These are phyloP conservation scores for Arctopsyche grandis DNA, from an alignment of 1,140 invertebrate species.

Conservation along the genomic window DNA sequence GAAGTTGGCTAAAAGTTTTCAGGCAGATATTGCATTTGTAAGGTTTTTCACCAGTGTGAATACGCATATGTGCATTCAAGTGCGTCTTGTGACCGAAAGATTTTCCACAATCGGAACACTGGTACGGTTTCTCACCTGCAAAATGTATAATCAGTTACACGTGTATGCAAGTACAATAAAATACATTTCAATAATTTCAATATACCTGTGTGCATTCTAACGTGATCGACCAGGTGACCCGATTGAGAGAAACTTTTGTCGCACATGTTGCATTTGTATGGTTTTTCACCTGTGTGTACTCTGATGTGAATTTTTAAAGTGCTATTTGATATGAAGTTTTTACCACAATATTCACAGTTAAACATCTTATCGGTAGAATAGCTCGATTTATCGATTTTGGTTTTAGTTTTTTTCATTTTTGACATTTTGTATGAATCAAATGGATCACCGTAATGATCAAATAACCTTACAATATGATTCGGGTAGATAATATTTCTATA, in stretches of 20 bases:
- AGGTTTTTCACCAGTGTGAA: slow-evolving; percentile 51
- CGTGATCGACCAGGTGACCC: slow-evolving; percentile 53
- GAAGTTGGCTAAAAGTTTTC: slow-evolving; percentile 52
- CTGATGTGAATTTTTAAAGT: slow-evolving; percentile 62
- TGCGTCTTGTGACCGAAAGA: slow-evolving; percentile 56
- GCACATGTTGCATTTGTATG: slow-evolving; percentile 77
- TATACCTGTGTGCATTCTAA: slow-evolving; percentile 59
- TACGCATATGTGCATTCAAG: slow-evolving; percentile 50
- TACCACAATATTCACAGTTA: slow-evolving; percentile 45
- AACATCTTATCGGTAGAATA: slow-evolving; percentile 36
- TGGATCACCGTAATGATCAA: too few relatives aligned
- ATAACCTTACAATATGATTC: too few relatives aligned
- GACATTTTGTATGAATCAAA: not conserved
- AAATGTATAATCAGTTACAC: slow-evolving; percentile 55
- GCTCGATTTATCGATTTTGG: not conserved
- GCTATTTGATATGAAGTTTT: slow-evolving; percentile 44
- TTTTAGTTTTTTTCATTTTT: not conserved
- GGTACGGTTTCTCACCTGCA: slow-evolving; percentile 76
- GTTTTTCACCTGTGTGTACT: slow-evolving; percentile 78
- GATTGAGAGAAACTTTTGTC: slow-evolving; percentile 69
- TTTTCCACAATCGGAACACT: slow-evolving; percentile 77
- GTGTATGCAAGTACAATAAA: not conserved
- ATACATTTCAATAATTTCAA: slow-evolving; percentile 12
- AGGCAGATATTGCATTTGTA: slow-evolving; percentile 54
- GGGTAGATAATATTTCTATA: too few relatives aligned